Evolutionary conservation across 2,888 invertebrate species (phyloP), one percentile per base, ranked within the genome.

Genomic region (Erebia aethiops): DNA sequence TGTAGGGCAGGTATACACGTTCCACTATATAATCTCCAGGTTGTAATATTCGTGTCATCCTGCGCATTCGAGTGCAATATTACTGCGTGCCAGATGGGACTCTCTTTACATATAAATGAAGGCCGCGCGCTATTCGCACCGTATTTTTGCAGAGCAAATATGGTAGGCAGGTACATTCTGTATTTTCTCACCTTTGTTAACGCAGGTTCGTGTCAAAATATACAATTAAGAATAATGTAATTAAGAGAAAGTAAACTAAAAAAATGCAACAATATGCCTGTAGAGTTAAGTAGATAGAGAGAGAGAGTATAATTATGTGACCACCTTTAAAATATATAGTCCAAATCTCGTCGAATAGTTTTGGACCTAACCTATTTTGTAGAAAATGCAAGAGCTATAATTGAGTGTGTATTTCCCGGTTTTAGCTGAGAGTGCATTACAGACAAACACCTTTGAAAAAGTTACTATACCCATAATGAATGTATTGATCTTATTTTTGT

Each of bases 61-160:
- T 81, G 84, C 84, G 83, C 81, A 84, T 81, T 79, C 78, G 80
- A 73, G 76, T 77, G 79, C 84, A 81, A 85, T 90, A 90, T 87
- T 86, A 87, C 82, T 81, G 79, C 79, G 82, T 77, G 84, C 84
- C 86, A 85, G 77, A 75, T 77, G 78, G 79, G 79, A 81, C 80
- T 79, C 77, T 81, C 83, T 84, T 82, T 81, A 84, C 88, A 90
- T 91, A 89, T 85, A 86, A 90, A 91, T 89, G 84, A 86, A 83
- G 71, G 62, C 69, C 71, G 61, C 60, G 61, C 68, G 66, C 60
- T 67, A 66, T 58, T 68, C 66, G 71, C 57, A 62, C 35, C 21
- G 43, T 58, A 67, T 72, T 69, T 69, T 69, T 58, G 60, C 58
- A 26, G 26, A 11, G 60, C 60, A 67, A 60, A 67, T 67, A 67